These are phyloP conservation scores for Rhysida immarginata DNA, from an alignment of 1,140 invertebrate genomes.

Conservation along the genomic window DNA sequence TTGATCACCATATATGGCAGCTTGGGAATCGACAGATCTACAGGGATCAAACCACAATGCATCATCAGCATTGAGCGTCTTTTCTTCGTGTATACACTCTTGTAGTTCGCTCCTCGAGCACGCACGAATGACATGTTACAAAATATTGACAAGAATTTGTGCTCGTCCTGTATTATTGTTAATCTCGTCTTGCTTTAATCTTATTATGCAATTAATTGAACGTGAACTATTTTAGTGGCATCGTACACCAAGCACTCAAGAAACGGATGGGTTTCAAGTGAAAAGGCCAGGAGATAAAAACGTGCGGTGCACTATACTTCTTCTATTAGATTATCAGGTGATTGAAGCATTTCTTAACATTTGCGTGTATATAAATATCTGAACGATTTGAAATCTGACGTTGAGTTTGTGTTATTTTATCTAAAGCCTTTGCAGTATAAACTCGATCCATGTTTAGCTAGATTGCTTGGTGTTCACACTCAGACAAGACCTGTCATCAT, in stretches of 20 bases:
- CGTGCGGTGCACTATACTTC: slow-evolving; percentile 91
- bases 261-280: slow-evolving; percentile 99
- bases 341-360: background rate
- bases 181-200: too few species aligned
- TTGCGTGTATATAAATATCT: background rate
- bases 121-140: too few species aligned
- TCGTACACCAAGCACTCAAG: slow-evolving; percentile 90
- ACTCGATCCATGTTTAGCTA: slow-evolving; percentile 82
- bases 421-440: slow-evolving; percentile 93
- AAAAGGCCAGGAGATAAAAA: slow-evolving; percentile 97
- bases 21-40: too few species aligned
- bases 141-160: too few species aligned
- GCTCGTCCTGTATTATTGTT: too few species aligned
- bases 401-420: too few species aligned
- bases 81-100: too few species aligned
- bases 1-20: too few species aligned
- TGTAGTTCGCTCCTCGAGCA: too few species aligned
- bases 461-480: slow-evolving; percentile 91
- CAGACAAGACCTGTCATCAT: slow-evolving; percentile 96
- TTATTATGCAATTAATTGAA: too few species aligned
- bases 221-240: slow-evolving; percentile 65
- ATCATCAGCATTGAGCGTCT: too few species aligned
- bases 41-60: too few species aligned
- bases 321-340: slow-evolving; percentile 89
- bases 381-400: background rate